Evolutionary conservation across 2,888 invertebrate species (phyloP), one percentile per base, ranked within the genome.

Genomic region (Galerucella nymphaeae): DNA sequence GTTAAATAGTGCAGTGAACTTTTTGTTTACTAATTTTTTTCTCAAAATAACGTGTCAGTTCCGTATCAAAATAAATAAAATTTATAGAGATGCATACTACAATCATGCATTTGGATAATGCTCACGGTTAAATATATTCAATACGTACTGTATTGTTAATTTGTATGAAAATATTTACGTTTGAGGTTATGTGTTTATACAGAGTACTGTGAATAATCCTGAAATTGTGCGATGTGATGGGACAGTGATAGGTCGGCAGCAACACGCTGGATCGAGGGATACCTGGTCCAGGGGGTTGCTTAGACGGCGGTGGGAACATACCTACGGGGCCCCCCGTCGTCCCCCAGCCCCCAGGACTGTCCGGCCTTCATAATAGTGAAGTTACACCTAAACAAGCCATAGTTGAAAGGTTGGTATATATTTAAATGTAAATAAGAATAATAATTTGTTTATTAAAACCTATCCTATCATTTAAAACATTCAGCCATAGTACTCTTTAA

Each of bases 301-400:
- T 92, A 89, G 92, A 92, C 89, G 92, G 92, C 89, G 92, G 92
- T 89, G 91, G 91, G 87, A 88, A 91, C 86, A 89, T 91, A 89
- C 91, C 91, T 88, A 86, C 89, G 87, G 88, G 88, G 87, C 88
- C 88, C 87, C 87, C 89, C 84, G 91, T 90, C 85, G 88, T 86
- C 84, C 91, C 90, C 83, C 91, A 89, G 87, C 88, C 90, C 88
- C 89, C 90, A 84, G 90, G 89, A 84, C 89, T 89, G 84, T 61
- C 73, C 30, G 55, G 61, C 38, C 89, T 90, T 81, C 89, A 89
- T 87, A 88, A 88, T 84, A 88, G 89, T 84, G 94, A 94, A 88
- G 89, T 90, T 78, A 92, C 94, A 82, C 92, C 94, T 55, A 94
- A 94, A 86, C 94, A 95, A 87, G 94, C 94, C 84, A 94, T 95